phyloP scores from a whole-genome alignment of 2,113 vertebrate species.

The Leucoraja erinaceus region DNA sequence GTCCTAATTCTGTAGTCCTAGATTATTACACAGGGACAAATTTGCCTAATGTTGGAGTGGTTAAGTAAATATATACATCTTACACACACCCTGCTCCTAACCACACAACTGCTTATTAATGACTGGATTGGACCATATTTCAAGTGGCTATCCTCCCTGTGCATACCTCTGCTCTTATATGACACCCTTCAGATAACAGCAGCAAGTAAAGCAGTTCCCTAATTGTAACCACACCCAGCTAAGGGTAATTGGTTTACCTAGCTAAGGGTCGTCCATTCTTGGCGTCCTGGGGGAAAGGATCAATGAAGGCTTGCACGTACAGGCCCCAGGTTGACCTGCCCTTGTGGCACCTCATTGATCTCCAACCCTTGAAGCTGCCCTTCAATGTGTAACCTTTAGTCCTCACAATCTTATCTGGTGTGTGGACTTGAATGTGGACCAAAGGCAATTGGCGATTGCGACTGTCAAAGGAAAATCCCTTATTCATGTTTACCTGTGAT shows the following conservation, averaged over 20 bases:
- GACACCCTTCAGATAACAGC: not conserved
- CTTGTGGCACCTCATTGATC: not conserved
- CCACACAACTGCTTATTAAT: no score
- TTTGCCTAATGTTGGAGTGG: no score
- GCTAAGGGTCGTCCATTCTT: not conserved
- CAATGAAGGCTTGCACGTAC: not conserved
- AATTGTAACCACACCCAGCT: not conserved
- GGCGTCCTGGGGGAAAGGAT: not conserved
- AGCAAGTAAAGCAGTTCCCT: not conserved
- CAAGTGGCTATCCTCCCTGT: no score
- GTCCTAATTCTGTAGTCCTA: not conserved
- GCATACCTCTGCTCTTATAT: not conserved
- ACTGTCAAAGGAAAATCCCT: no score
- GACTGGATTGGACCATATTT: no score
- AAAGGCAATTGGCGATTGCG: no score
- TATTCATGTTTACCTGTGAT: no score
- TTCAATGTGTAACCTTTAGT: not conserved
- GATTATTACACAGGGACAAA: not conserved
- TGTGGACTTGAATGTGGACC: not conserved
- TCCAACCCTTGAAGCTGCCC: no score
- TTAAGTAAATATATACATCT: no score
- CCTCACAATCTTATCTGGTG: not conserved
- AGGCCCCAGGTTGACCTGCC: not conserved
- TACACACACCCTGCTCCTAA: no score
- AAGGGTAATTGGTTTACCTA: not conserved